phyloP scores from a whole-genome alignment of 1,140 invertebrate genomes.

The Goniozus legneri region DNA sequence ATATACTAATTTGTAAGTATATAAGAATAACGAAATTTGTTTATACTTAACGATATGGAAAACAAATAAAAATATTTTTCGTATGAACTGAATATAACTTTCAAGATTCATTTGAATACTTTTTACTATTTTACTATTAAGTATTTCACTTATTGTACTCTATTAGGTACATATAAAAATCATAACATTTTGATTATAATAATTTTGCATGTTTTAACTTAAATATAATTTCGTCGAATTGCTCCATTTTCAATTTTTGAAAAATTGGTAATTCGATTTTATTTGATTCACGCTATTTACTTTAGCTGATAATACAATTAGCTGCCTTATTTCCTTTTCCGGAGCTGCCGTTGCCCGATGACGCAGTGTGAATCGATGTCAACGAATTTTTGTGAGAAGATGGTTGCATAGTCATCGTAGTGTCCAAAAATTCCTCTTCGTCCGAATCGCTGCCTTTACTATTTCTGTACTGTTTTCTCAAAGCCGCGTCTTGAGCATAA shows the following conservation, averaged over 20 bases:
- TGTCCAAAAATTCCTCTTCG: constrained; percentile 51
- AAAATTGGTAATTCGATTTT: too few species aligned
- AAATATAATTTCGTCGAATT: neutral
- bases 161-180: neutral
- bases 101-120: too few species aligned
- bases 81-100: too few species aligned
- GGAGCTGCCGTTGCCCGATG: constrained; percentile 27
- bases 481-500: constrained; percentile 31
- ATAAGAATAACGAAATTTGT: too few species aligned
- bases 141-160: neutral
- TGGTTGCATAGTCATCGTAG: constrained; percentile 42
- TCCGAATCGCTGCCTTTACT: constrained; percentile 38
- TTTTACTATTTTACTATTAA: too few species aligned
- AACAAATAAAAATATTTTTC: too few species aligned
- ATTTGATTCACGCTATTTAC: neutral
- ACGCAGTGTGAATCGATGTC: constrained; percentile 35
- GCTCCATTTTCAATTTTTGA: too few species aligned
- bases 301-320: constrained; percentile 40
- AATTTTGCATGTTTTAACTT: neutral
- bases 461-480: constrained; percentile 9
- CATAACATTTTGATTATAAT: neutral
- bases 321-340: constrained; percentile 18
- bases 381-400: constrained; percentile 34
- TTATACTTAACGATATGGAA: too few species aligned
- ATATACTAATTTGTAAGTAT: too few species aligned